phyloP scores from a whole-genome alignment of 1,140 invertebrate genomes.

The Eueides isabella region DNA sequence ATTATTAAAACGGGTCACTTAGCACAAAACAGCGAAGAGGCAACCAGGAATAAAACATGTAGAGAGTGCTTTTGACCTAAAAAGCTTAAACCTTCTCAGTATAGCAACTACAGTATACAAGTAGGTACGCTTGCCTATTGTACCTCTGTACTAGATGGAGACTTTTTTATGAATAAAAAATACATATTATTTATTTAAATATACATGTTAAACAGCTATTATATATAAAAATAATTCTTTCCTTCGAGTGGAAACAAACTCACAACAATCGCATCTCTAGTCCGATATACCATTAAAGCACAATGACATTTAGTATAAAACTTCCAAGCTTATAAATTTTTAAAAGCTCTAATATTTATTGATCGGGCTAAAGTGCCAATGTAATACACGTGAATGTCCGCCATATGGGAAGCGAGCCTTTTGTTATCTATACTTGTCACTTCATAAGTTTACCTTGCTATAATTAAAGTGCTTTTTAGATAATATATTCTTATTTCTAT shows the following conservation, averaged over 20 bases:
- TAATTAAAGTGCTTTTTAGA: background rate
- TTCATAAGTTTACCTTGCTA: background rate
- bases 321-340: background rate
- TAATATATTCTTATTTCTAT: background rate
- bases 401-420: background rate
- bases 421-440: background rate
- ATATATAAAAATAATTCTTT: no score
- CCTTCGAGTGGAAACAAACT: no score
- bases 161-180: no score
- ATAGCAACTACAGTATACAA: constrained; percentile 9
- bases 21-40: constrained; percentile 29
- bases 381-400: background rate
- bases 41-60: constrained; percentile 26
- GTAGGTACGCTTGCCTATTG: background rate
- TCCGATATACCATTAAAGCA: no score
- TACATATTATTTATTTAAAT: no score
- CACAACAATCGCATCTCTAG: no score
- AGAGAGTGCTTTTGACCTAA: constrained; percentile 30
- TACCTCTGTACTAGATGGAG: background rate
- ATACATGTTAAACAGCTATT: no score
- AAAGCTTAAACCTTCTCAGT: constrained; percentile 25
- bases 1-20: constrained; percentile 4
- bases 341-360: background rate
- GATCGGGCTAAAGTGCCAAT: background rate
- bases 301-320: background rate